Evolutionary conservation across 2,113 vertebrate species (phyloP), one percentile per base, ranked within the genome.

Genomic region (Leptodactylus fuscus): DNA sequence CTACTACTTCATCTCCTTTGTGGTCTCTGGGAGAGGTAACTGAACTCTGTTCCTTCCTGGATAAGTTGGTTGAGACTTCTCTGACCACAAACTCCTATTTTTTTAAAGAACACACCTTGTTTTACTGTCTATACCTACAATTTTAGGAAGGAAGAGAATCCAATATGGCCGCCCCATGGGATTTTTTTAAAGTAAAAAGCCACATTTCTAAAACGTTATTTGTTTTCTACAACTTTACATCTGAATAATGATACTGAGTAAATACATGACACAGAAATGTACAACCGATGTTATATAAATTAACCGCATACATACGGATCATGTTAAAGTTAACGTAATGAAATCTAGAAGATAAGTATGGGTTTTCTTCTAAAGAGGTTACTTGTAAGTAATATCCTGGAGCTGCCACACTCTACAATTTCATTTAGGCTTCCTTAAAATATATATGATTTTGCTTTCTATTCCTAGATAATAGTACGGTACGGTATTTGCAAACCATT

Each of bases 381-480:
- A 20, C 36, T 41, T 80, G 38, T 27, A 44, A 80, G 77, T 62
- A 62, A 80, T 80, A 80, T 60, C 58, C 55, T 60, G 34, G 24
- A 44, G 58, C 77, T 29, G 36, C 55, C 18, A 38, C n/a, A 38
- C 53, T 62, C 34, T 51, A 80, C 55, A 38, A 44, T 80, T 80
- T 67, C 41, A 78, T 78, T 77, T 69, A 36, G 74, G 32, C 27
- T 51, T 85, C 74, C 58, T 13, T 49, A 78, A 77, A 78, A 78
- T 85, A 67, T 67, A 51, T 62, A 62, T 75, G 48, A 83, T 74
- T 70, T 74, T 62, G 12, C 41, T 18, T 51, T 85, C 73, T 85
- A 85, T 77, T 85, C 58, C 73, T 85, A 85, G 73, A 78, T 85
- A 85, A 85, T 85, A 55, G 60, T 67, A 85, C 41, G 82, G 44